These are phyloP conservation scores for Drosophila varians DNA, from an alignment of 1,140 invertebrate genomes.

Conservation along the genomic window DNA sequence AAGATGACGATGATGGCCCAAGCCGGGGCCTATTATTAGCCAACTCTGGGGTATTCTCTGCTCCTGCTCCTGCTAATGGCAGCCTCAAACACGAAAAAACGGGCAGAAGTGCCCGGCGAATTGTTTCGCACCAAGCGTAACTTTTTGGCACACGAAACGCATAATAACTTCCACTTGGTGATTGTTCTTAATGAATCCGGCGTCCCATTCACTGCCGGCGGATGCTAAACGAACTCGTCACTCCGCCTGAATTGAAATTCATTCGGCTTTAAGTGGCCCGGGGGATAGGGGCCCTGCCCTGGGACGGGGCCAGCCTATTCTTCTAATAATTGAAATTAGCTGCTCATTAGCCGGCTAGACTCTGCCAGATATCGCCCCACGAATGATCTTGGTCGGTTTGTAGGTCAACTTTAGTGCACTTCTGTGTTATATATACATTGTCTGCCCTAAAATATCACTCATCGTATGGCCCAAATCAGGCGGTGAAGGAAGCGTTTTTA, in stretches of 20 bases:
- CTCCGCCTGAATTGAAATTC: conserved; percentile 73
- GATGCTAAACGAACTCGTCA: conserved; percentile 57
- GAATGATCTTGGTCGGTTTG: conserved; percentile 31
- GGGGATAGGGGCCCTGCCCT: conserved; percentile 51
- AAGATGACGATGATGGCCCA: conserved; percentile 6
- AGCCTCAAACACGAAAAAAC: conserved; percentile 6
- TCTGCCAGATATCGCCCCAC: neutral
- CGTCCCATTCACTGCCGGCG: conserved; percentile 61
- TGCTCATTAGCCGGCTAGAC: conserved; percentile 12
- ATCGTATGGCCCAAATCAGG: conserved; percentile 65
- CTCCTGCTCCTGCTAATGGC: conserved; percentile 30
- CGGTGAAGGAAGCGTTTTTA: conserved; percentile 31
- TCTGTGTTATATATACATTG: conserved; percentile 46
- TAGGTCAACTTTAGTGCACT: conserved; percentile 55
- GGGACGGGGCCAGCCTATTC: conserved; percentile 13
- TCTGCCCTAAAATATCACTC: conserved; percentile 55
- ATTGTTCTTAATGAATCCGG: conserved; percentile 75
- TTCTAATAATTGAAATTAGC: conserved; percentile 6
- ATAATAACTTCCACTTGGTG: conserved; percentile 28
- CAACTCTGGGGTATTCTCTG: conserved; percentile 31
- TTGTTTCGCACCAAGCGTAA: conserved; percentile 64
- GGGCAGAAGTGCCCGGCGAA: conserved; percentile 40
- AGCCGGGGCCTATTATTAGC: conserved; percentile 44
- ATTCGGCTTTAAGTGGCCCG: conserved; percentile 60
- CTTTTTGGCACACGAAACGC: conserved; percentile 57